Conservation (phyloP, 2,113 vertebrate genomes). For the Gopherus flavomarginatus region DNA sequence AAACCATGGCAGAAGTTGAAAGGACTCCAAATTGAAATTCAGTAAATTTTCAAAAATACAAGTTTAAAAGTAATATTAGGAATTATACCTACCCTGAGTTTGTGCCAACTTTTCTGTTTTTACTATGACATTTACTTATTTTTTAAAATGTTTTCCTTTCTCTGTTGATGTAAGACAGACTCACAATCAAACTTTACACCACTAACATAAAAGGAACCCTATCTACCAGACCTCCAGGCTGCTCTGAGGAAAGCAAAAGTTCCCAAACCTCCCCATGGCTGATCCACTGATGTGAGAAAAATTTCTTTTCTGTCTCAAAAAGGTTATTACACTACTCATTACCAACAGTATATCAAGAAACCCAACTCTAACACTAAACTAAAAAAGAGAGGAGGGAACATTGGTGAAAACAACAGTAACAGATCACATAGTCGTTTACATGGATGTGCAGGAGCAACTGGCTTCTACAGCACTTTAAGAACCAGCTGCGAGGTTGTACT, state of each 20-base stretch:
- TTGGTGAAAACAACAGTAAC: background rate
- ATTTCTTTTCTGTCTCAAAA: background rate
- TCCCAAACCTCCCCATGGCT: fast-evolving
- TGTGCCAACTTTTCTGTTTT: background rate
- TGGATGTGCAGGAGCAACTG: background rate
- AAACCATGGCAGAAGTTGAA: background rate
- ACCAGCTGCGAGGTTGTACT: background rate
- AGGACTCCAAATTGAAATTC: background rate
- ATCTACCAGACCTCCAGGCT: background rate
- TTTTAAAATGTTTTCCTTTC: background rate
- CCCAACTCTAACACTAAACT: background rate
- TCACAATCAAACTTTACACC: background rate
- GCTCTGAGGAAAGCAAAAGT: background rate
- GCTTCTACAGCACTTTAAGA: background rate
- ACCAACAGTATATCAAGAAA: background rate
- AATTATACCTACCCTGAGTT: background rate
- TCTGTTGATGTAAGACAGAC: background rate
- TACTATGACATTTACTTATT: background rate
- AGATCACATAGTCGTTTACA: background rate
- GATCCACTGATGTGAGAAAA: background rate
- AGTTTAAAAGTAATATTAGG: background rate
- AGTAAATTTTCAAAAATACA: background rate
- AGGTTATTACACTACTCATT: background rate
- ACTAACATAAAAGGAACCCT: background rate
- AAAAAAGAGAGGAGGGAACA: background rate